Percentiles rank a stretch among this genome's conserved stretches.
Evolutionary conservation across 2,113 vertebrate species (phyloP).

Genomic region (Embiotoca jacksoni): DNA sequence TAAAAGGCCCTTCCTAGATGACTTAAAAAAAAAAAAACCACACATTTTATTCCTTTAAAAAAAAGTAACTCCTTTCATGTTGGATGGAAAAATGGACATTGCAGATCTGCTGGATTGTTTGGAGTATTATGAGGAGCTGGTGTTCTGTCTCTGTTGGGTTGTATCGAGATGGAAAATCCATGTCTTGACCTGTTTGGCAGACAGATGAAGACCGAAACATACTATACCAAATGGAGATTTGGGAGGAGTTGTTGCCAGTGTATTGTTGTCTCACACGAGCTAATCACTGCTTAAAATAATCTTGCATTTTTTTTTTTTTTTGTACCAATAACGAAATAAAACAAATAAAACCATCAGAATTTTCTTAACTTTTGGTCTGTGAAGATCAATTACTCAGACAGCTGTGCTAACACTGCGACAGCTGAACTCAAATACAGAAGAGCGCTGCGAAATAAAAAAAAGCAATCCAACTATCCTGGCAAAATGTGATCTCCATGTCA

Average conservation of each 20-base stretch:
- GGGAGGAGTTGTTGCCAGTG: conserved; percentile 5
- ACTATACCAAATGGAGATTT: conserved; percentile 2
- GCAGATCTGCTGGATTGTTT: not conserved
- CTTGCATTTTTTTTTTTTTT: not conserved
- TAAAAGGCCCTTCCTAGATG: not conserved
- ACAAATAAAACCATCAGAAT: not conserved
- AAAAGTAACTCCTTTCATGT: not conserved
- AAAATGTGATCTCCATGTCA: too few species aligned
- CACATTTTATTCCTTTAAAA: conserved; percentile 1
- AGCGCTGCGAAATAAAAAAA: too few species aligned
- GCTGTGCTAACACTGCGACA: not conserved
- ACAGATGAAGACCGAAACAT: not conserved
- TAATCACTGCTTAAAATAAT: conserved; percentile 39
- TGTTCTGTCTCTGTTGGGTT: not conserved
- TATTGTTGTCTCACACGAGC: conserved; percentile 50
- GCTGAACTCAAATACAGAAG: too few species aligned
- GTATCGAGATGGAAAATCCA: not conserved
- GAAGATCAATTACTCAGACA: not conserved
- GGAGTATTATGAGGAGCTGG: not conserved
- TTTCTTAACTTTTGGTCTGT: not conserved
- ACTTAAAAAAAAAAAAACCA: not conserved
- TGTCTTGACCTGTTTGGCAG: conserved; percentile 34
- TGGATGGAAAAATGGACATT: not conserved
- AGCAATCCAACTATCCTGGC: too few species aligned
- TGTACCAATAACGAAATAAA: not conserved